phyloP scores from a whole-genome alignment of 2,113 vertebrate species.

The Cebidichthys violaceus region DNA sequence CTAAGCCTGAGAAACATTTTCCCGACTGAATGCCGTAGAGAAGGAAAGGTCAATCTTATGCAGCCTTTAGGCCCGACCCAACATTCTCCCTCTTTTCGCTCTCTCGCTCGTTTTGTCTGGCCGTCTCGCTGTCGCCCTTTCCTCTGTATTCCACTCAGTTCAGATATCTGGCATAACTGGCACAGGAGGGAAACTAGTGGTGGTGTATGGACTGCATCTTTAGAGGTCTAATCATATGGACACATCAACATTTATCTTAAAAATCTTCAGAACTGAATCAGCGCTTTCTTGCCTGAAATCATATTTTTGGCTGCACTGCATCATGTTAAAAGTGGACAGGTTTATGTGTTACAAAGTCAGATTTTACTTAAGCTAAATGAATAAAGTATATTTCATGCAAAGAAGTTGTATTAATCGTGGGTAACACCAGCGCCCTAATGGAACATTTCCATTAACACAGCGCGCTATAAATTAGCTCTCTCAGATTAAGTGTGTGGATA shows the following conservation, averaged over 20 bases:
- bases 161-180: conserved; percentile 1
- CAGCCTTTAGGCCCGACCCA: conserved; percentile 25
- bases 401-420: not conserved
- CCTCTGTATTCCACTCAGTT: not conserved
- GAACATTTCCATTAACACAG: conserved; percentile 32
- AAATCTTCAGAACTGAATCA: not conserved
- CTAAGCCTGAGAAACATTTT: not conserved
- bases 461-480: conserved; percentile 28
- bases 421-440: not conserved
- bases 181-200: too few relatives aligned
- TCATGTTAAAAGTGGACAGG: not conserved
- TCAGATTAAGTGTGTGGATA: conserved; percentile 15
- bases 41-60: conserved; percentile 44
- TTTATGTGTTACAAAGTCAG: not conserved
- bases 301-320: not conserved
- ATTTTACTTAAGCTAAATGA: not conserved
- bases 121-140: not conserved
- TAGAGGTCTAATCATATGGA: not conserved
- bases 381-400: conserved; percentile 9
- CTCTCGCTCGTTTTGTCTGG: not conserved
- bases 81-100: not conserved
- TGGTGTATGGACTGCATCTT: not conserved
- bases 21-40: conserved; percentile 11
- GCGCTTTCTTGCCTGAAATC: not conserved
- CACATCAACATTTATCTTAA: not conserved